These are phyloP conservation scores for Cephus runcator DNA, from an alignment of 2,888 invertebrate species.

Conservation along the genomic window DNA sequence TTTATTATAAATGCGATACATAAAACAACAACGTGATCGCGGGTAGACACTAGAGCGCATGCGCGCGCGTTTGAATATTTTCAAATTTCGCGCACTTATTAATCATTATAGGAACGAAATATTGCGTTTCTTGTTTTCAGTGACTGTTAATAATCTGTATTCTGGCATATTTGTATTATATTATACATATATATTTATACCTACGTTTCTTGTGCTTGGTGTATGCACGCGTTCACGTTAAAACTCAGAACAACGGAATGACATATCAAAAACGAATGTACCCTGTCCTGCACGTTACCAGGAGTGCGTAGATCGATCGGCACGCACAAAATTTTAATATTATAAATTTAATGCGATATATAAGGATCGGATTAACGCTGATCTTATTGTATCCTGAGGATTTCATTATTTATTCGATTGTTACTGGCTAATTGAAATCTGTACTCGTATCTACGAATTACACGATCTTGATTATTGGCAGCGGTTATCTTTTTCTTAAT, in stretches of 20 bases:
- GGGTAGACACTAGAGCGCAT: neutral
- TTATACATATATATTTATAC: neutral
- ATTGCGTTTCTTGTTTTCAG: neutral
- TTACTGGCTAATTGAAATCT: constrained; percentile 31
- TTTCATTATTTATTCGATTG: constrained; percentile 19
- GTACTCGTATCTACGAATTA: constrained; percentile 55
- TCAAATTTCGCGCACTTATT: neutral
- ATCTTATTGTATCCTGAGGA: neutral
- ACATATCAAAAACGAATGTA: constrained; percentile 2
- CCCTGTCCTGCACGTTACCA: neutral
- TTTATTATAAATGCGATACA: too few species aligned
- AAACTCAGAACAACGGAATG: neutral
- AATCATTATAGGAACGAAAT: neutral
- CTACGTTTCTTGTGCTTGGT: neutral
- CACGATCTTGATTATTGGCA: constrained; percentile 55
- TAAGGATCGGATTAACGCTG: neutral
- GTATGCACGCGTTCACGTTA: neutral
- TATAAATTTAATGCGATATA: constrained; percentile 3
- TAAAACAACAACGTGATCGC: neutral
- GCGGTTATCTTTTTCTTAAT: neutral
- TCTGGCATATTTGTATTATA: neutral
- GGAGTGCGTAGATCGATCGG: constrained; percentile 17
- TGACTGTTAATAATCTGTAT: neutral
- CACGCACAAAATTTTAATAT: constrained; percentile 11
- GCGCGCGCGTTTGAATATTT: neutral